These are phyloP conservation scores for Entosphenus tridentatus DNA, from an alignment of 2,113 vertebrate genomes.

Conservation along the genomic window DNA sequence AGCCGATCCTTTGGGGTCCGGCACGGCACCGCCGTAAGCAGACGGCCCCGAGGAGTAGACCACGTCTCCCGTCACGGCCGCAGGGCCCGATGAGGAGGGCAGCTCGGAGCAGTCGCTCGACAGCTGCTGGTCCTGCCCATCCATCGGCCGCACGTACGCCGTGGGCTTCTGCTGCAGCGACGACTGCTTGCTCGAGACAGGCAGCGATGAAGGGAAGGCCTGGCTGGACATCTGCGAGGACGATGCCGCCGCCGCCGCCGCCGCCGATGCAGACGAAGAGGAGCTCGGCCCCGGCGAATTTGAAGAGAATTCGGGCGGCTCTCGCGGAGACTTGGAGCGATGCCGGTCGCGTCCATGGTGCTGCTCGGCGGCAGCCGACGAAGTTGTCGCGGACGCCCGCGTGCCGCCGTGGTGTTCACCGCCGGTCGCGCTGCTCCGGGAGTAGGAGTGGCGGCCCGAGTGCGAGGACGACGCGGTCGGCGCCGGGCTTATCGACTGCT, in stretches of 20 bases:
- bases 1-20: too few relatives aligned
- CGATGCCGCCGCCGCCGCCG: constrained; percentile 25
- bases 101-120: too few relatives aligned
- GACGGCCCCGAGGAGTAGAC: too few relatives aligned
- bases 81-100: too few relatives aligned
- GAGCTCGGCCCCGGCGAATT: constrained; percentile 84
- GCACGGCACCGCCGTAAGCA: too few relatives aligned
- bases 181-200: constrained; percentile 51
- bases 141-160: constrained; percentile 92
- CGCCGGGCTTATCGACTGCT: too few relatives aligned
- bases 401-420: background rate
- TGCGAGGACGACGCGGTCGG: background rate
- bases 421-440: background rate
- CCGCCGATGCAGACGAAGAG: constrained; percentile 62
- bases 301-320: constrained; percentile 24
- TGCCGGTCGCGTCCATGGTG: constrained; percentile 76
- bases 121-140: constrained; percentile 56
- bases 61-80: too few relatives aligned
- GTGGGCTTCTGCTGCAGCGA: constrained; percentile 95
- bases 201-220: constrained; percentile 65
- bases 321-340: constrained; percentile 72
- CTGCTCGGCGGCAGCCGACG: constrained; percentile 16
- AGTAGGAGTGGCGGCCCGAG: constrained; percentile 2
- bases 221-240: constrained; percentile 46
- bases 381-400: background rate